phyloP scores from a whole-genome alignment of 2,888 invertebrate genomes.

The Conchocele bisecta region DNA sequence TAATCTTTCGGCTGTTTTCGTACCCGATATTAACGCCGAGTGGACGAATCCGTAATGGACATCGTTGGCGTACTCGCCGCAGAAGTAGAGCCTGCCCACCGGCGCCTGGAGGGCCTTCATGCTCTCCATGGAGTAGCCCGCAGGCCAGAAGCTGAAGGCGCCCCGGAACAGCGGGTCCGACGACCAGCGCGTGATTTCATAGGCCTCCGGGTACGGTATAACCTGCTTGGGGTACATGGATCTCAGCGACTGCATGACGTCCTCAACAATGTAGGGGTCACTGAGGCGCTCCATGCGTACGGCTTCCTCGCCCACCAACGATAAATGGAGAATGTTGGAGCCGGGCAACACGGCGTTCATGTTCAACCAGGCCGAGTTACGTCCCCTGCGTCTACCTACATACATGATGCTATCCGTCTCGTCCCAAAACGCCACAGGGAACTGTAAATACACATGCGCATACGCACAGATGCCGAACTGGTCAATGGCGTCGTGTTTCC shows the following conservation, averaged over 20 bases:
- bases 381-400: conserved; percentile 23
- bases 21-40: conserved; percentile 20
- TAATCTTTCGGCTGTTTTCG: too few relatives aligned
- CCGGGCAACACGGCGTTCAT: conserved; percentile 36
- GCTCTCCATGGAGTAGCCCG: conserved; percentile 13
- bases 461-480: conserved; percentile 25
- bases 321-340: conserved; percentile 43
- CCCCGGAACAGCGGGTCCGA: conserved; percentile 39
- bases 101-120: conserved; percentile 31
- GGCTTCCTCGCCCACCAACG: conserved; percentile 34
- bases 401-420: conserved; percentile 33
- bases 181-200: conserved; percentile 33
- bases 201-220: conserved; percentile 5
- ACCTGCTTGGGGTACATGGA: conserved; percentile 25
- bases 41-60: conserved; percentile 43
- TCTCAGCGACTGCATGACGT: conserved; percentile 27
- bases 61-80: conserved; percentile 39
- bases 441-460: conserved; percentile 46
- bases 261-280: conserved; percentile 27
- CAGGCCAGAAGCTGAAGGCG: conserved; percentile 40
- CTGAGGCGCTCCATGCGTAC: conserved; percentile 24
- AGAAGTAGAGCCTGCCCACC: conserved; percentile 47
- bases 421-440: conserved; percentile 46
- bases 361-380: conserved; percentile 40
- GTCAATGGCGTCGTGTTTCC: conserved; percentile 42